These are phyloP conservation scores for Erebia palarica DNA, from an alignment of 2,888 invertebrate species.

Conservation along the genomic window DNA sequence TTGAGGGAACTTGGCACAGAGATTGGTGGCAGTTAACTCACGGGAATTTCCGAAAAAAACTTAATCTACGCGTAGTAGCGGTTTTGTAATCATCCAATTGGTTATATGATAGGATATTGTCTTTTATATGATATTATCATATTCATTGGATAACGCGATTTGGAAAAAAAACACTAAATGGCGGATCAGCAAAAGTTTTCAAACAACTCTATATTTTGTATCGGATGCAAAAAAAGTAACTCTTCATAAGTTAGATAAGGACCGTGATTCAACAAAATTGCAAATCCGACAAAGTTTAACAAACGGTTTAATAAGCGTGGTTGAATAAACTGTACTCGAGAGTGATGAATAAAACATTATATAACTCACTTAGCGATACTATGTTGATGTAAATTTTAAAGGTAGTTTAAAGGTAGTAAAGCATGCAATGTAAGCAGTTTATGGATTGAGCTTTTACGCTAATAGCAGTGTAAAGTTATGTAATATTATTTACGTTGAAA, in stretches of 20 bases:
- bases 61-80: too few species aligned
- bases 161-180: too few species aligned
- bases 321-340: slow-evolving; percentile 10
- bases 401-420: background rate
- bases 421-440: slow-evolving; percentile 3
- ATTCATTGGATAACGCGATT: too few species aligned
- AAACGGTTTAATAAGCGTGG: slow-evolving; percentile 2
- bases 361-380: background rate
- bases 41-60: too few species aligned
- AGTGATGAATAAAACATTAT: slow-evolving; percentile 16
- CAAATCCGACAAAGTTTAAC: slow-evolving; percentile 1
- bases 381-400: slow-evolving; percentile 9
- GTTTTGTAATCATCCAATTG: too few species aligned
- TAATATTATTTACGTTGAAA: background rate
- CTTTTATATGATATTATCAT: too few species aligned
- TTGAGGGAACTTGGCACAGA: too few species aligned
- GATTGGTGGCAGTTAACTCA: too few species aligned
- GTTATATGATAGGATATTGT: too few species aligned
- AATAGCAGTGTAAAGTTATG: background rate
- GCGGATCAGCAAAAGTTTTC: too few species aligned
- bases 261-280: background rate
- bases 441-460: background rate
- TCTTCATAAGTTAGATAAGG: background rate
- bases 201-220: too few species aligned
- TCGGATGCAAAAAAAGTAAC: background rate